Evolutionary conservation across 2,113 vertebrate genomes (phyloP).

Genomic region (Ceyx margarethae): DNA sequence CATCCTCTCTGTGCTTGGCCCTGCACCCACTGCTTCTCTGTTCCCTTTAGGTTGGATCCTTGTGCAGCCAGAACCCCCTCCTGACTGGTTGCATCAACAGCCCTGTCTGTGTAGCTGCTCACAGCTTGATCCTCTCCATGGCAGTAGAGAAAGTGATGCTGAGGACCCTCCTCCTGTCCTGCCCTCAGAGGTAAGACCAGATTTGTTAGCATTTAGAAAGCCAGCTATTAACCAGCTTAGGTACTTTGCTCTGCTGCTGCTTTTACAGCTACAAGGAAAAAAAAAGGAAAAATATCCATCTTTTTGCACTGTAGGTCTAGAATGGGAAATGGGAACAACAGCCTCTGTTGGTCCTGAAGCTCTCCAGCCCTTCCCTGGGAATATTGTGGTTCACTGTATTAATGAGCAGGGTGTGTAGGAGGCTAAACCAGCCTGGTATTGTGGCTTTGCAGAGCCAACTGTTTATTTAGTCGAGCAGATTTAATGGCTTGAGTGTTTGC

Average conservation of each 20-base stretch:
- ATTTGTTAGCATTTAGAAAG: neutral
- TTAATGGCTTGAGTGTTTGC: neutral
- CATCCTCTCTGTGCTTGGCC: fast-evolving
- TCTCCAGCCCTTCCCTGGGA: neutral
- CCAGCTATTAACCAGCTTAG: neutral
- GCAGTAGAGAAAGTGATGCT: neutral
- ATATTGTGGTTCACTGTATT: fast-evolving
- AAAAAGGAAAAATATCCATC: neutral
- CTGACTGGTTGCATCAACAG: neutral
- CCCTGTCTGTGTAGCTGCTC: fast-evolving
- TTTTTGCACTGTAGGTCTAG: neutral
- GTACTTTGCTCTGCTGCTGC: neutral
- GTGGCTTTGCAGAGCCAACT: neutral
- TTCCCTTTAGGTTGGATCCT: neutral
- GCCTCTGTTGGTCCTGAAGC: neutral
- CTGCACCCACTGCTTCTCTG: neutral
- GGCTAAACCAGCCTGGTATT: neutral
- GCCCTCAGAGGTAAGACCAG: neutral
- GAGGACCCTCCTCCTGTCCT: neutral
- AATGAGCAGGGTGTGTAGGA: neutral
- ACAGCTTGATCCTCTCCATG: neutral
- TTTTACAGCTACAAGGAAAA: neutral
- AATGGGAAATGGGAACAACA: neutral
- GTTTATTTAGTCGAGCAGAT: neutral
- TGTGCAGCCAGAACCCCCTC: neutral